A percentile compares a stretch with the other conserved stretches of the same genome.
Conservation (phyloP, 2,797 vertebrate genomes). For the Choloepus didactylus region DNA sequence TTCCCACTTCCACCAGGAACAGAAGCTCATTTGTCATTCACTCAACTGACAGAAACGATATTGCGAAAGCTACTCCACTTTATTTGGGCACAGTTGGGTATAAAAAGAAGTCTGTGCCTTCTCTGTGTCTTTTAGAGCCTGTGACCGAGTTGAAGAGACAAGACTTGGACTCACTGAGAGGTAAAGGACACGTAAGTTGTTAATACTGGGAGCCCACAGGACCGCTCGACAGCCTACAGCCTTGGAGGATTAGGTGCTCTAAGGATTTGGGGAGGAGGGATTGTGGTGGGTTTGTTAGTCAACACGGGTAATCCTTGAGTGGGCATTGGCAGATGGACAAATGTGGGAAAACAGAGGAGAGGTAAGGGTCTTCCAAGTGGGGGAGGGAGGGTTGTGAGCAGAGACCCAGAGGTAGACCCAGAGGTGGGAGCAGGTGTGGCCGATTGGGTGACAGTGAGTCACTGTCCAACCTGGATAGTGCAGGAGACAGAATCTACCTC, state of each 20-base stretch:
- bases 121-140: neutral
- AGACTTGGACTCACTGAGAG: constrained; percentile 20
- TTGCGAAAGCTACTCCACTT: neutral
- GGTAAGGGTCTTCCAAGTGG: neutral
- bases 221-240: neutral
- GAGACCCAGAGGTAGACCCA: neutral
- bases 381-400: neutral
- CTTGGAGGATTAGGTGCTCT: constrained; percentile 11
- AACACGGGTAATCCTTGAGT: neutral
- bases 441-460: neutral
- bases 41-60: constrained; percentile 2
- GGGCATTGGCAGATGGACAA: neutral
- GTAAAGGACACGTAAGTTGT: neutral
- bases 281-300: neutral
- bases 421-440: neutral
- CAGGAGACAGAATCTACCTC: neutral
- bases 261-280: neutral
- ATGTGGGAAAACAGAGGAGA: neutral
- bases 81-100: neutral
- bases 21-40: neutral
- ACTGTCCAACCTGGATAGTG: neutral
- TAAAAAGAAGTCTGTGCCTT: neutral
- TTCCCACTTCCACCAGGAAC: constrained; percentile 16
- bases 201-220: neutral
- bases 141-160: neutral